These are phyloP conservation scores for Himalopsyche phryganea DNA, from an alignment of 1,140 invertebrate species.

Conservation along the genomic window DNA sequence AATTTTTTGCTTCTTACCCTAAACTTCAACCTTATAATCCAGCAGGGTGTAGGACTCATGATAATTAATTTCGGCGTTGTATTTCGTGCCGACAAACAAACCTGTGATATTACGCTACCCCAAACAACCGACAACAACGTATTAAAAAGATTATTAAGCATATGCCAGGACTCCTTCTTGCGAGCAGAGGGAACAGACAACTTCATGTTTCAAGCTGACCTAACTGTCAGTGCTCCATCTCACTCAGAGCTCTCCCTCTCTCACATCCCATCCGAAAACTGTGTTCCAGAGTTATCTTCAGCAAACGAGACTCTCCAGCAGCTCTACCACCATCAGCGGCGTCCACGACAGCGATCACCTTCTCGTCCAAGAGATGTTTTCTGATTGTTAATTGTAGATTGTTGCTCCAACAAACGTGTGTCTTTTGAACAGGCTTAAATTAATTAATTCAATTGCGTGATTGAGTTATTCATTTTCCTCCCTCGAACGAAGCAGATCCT, in stretches of 20 bases:
- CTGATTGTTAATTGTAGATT: constrained; percentile 10
- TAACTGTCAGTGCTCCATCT: background rate
- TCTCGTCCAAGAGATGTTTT: constrained; percentile 13
- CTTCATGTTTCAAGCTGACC: background rate
- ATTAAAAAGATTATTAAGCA: constrained; percentile 2
- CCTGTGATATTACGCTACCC: too few relatives aligned
- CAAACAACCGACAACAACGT: too few relatives aligned
- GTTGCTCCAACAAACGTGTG: constrained; percentile 7
- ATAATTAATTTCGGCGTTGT: too few relatives aligned
- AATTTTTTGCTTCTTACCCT: too few relatives aligned
- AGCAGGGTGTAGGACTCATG: too few relatives aligned
- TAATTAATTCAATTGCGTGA: constrained; percentile 1
- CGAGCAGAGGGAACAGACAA: constrained; percentile 1
- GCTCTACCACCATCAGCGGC: constrained; percentile 2
- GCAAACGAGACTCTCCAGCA: constrained; percentile 12
- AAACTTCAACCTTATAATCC: too few relatives aligned
- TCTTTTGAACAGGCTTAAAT: too few relatives aligned
- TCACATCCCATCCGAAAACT: constrained; percentile 5
- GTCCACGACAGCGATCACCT: constrained; percentile 14
- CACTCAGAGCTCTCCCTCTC: constrained; percentile 1
- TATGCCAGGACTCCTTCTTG: too few relatives aligned
- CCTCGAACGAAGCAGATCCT: constrained; percentile 4
- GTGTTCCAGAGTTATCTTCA: constrained; percentile 2
- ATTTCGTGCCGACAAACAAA: too few relatives aligned
- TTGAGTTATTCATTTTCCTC: background rate